Evolutionary conservation across 1,140 invertebrate species (phyloP).

Genomic region (Ceratosolen fusciceps): DNA sequence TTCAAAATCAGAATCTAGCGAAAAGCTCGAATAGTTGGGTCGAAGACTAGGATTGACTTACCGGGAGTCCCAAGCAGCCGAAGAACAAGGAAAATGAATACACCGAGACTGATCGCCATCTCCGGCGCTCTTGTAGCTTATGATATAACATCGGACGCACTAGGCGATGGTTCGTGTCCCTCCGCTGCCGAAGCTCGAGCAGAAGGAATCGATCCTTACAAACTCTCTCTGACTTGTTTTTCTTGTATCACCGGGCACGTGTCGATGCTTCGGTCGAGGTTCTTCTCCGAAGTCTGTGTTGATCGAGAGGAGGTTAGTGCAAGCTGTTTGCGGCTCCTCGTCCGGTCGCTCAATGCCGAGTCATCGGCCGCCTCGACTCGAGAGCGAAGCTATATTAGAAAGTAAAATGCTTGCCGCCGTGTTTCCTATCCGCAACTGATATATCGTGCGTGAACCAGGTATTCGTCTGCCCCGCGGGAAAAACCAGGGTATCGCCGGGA

Average conservation of each 20-base stretch:
- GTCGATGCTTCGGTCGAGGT: neutral
- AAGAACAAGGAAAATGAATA: constrained; percentile 48
- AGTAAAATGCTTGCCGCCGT: constrained; percentile 34
- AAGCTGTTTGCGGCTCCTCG: constrained; percentile 39
- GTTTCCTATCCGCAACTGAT: constrained; percentile 35
- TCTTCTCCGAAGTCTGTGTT: neutral
- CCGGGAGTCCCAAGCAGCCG: constrained; percentile 43
- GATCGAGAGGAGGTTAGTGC: neutral
- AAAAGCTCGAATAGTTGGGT: neutral
- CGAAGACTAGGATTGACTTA: constrained; percentile 4
- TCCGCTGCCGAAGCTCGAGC: neutral
- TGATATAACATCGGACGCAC: constrained; percentile 68
- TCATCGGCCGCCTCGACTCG: constrained; percentile 53
- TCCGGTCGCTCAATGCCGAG: constrained; percentile 61
- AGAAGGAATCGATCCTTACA: neutral
- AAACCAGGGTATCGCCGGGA: neutral
- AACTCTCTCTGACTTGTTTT: neutral
- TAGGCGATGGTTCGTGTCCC: neutral
- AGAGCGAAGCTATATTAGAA: constrained; percentile 48
- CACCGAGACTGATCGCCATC: constrained; percentile 68
- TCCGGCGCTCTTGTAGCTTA: constrained; percentile 63
- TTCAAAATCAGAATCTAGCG: neutral
- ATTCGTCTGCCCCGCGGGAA: neutral
- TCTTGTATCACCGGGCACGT: neutral
- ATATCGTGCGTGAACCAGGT: neutral